phyloP scores from a whole-genome alignment of 2,888 invertebrate genomes.

The Stegophylla sp. region DNA sequence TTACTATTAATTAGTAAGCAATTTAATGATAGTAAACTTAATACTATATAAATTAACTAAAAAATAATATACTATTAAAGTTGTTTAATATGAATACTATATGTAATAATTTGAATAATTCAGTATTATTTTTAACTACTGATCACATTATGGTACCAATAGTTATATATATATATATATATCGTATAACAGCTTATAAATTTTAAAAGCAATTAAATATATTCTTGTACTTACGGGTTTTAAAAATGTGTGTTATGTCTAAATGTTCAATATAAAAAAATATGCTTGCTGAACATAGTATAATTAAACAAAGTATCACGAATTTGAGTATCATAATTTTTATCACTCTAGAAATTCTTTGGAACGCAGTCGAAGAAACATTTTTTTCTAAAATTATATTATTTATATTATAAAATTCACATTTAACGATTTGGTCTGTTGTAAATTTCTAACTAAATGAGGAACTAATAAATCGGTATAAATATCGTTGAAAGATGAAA shows the following conservation, averaged over 20 bases:
- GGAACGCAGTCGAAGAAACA: not conserved
- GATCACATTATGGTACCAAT: too few species aligned
- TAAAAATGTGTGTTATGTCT: conserved; percentile 25
- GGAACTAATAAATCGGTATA: not conserved
- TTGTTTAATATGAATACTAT: too few species aligned
- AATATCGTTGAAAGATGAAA: not conserved
- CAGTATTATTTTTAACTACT: too few species aligned
- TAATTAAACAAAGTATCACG: conserved; percentile 35
- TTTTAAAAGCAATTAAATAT: not conserved
- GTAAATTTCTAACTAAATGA: not conserved
- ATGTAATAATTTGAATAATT: too few species aligned
- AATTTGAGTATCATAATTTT: conserved; percentile 54
- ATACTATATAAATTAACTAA: too few species aligned
- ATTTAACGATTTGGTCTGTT: not conserved
- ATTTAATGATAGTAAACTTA: too few species aligned
- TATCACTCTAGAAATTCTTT: not conserved
- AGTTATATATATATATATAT: too few species aligned
- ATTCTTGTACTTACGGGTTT: conserved; percentile 29
- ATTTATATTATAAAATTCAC: too few species aligned
- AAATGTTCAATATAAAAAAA: conserved; percentile 37
- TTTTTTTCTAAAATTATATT: not conserved
- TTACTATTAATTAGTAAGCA: too few species aligned
- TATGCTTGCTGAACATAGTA: conserved; percentile 37
- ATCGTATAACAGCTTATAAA: too few species aligned
- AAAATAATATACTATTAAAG: too few species aligned